Evolutionary conservation across 35 echinoderm and acorn worm species (phyloP).

Genomic region (Apostichopus californicus): DNA sequence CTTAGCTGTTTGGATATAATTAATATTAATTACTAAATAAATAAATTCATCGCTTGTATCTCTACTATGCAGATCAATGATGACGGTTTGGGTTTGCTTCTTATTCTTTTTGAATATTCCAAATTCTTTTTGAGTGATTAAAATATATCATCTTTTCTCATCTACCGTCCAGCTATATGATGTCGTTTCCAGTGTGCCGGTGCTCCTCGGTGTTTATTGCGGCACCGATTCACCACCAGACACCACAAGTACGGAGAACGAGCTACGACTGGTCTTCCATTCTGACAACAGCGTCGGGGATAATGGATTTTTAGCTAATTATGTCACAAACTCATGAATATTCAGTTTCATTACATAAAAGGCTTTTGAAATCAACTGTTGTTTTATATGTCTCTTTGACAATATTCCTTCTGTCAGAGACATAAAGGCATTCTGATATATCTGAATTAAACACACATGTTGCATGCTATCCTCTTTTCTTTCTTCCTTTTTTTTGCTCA

Average conservation of each 20-base stretch:
- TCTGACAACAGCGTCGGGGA: background rate
- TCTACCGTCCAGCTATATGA: background rate
- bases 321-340: constrained; percentile 23
- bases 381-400: too few relatives aligned
- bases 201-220: background rate
- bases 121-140: background rate
- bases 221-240: background rate
- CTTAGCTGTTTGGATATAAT: too few relatives aligned
- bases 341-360: background rate
- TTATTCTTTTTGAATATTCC: background rate
- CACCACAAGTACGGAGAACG: constrained; percentile 2
- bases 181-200: background rate
- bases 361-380: too few relatives aligned
- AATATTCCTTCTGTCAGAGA: too few relatives aligned
- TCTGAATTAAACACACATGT: too few relatives aligned
- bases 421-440: too few relatives aligned
- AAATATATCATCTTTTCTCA: background rate
- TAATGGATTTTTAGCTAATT: background rate
- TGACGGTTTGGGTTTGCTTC: background rate
- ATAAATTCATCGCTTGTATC: background rate
- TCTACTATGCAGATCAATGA: background rate
- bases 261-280: constrained; percentile 9
- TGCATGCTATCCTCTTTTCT: too few relatives aligned
- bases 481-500: too few relatives aligned
- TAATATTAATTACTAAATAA: background rate